phyloP scores from a whole-genome alignment of 2,888 invertebrate genomes.

The Drosophila subsilvestris region DNA sequence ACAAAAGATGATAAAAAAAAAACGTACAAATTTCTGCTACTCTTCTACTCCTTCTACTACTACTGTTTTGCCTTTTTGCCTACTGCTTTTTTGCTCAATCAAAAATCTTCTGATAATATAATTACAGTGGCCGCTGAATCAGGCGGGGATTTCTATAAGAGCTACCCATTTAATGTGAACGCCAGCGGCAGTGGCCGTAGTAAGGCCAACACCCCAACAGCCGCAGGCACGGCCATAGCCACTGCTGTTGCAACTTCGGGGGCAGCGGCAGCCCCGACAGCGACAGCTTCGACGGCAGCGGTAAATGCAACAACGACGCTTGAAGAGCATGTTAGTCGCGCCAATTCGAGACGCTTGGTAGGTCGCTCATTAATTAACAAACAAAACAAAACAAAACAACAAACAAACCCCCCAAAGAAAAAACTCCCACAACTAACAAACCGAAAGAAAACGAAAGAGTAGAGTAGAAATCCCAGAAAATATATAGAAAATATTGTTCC shows the following conservation, averaged over 20 bases:
- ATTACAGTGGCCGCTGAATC: slow-evolving; percentile 93
- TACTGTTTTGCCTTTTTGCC: slow-evolving; percentile 5
- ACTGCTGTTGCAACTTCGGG: slow-evolving; percentile 37
- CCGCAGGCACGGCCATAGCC: slow-evolving; percentile 49
- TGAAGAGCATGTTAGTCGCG: slow-evolving; percentile 83
- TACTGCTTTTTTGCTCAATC: slow-evolving; percentile 13
- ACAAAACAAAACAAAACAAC: too few relatives aligned
- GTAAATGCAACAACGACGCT: slow-evolving; percentile 67
- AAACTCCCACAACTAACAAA: not conserved
- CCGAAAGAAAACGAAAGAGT: slow-evolving; percentile 21
- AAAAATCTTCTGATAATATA: slow-evolving; percentile 77
- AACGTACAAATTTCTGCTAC: not conserved
- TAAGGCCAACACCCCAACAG: slow-evolving; percentile 84
- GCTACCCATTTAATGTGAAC: slow-evolving; percentile 89
- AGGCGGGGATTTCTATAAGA: slow-evolving; percentile 94
- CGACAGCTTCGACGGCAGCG: slow-evolving; percentile 60
- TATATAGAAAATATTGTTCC: slow-evolving; percentile 79
- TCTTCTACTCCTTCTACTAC: slow-evolving; percentile 56
- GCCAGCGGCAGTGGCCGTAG: slow-evolving; percentile 85
- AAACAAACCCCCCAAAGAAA: slow-evolving; percentile 19
- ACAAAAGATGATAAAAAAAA: slow-evolving; percentile 47
- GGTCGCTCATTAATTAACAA: slow-evolving; percentile 84
- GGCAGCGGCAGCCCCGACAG: slow-evolving; percentile 84
- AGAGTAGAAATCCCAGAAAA: slow-evolving; percentile 11
- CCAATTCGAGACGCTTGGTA: slow-evolving; percentile 87